Evolutionary conservation across 2,888 invertebrate genomes (phyloP).

Genomic region (Agrochola litura): DNA sequence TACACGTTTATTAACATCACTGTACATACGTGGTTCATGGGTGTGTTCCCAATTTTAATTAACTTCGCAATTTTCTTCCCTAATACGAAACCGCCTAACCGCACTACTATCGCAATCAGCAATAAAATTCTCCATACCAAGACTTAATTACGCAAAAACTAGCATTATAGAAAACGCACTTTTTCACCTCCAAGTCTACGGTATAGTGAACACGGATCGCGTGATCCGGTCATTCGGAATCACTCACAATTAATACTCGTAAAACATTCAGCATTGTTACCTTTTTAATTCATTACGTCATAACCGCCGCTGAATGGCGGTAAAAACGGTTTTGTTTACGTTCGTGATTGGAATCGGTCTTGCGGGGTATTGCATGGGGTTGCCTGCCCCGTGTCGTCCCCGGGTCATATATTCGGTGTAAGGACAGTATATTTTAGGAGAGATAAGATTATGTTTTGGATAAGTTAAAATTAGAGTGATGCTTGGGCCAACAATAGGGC

Average conservation of each 20-base stretch:
- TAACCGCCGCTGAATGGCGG: conserved; percentile 82
- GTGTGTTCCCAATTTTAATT: conserved; percentile 7
- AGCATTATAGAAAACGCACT: conserved; percentile 35
- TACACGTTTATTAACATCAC: neutral
- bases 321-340: conserved; percentile 84
- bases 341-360: conserved; percentile 81
- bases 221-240: conserved; percentile 69
- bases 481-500: conserved; percentile 3
- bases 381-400: conserved; percentile 44
- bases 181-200: conserved; percentile 50
- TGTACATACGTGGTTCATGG: neutral
- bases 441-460: conserved; percentile 70
- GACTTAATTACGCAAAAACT: conserved; percentile 42
- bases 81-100: neutral
- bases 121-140: conserved; percentile 38
- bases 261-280: conserved; percentile 79
- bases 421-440: conserved; percentile 69
- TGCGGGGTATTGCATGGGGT: conserved; percentile 49
- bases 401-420: conserved; percentile 64
- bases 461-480: conserved; percentile 53
- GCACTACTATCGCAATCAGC: conserved; percentile 19
- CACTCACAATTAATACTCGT: conserved; percentile 82
- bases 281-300: conserved; percentile 84
- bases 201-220: conserved; percentile 62
- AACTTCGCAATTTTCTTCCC: conserved; percentile 12